These are phyloP conservation scores for Cichlasoma orientale DNA, from an alignment of 2,797 vertebrate genomes.

Conservation along the genomic window DNA sequence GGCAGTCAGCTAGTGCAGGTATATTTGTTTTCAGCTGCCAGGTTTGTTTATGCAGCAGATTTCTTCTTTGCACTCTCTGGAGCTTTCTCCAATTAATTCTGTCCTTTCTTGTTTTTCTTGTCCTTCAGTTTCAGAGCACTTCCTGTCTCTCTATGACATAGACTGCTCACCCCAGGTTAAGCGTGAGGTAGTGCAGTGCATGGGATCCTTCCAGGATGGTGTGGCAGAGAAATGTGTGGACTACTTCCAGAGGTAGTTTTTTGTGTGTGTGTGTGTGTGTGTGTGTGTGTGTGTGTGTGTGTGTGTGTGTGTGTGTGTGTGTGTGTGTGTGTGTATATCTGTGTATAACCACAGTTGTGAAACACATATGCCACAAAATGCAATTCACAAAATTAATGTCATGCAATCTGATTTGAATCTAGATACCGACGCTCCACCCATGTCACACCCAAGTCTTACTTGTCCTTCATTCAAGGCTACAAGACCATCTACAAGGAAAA, in stretches of 20 bases:
- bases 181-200: slow-evolving; percentile 90
- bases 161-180: slow-evolving; percentile 88
- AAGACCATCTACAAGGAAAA: slow-evolving; percentile 93
- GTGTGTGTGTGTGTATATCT: neutral
- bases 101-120: neutral
- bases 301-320: neutral
- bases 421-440: slow-evolving; percentile 92
- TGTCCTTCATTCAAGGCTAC: slow-evolving; percentile 95
- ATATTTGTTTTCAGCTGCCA: neutral
- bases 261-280: neutral
- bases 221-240: slow-evolving; percentile 94
- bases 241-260: slow-evolving; percentile 90
- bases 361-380: neutral
- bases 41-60: no score
- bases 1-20: neutral
- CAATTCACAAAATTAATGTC: neutral
- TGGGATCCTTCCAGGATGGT: slow-evolving; percentile 96
- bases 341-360: neutral
- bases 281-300: neutral
- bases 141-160: slow-evolving; percentile 90
- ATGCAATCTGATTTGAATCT: slow-evolving; percentile 9
- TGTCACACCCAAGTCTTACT: slow-evolving; percentile 95
- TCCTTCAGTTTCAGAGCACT: slow-evolving; percentile 90
- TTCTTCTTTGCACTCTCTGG: neutral
- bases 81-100: neutral